Evolutionary conservation across 92 coral and sea anemone species (phyloP).

Genomic region (Heliopora coerulea): DNA sequence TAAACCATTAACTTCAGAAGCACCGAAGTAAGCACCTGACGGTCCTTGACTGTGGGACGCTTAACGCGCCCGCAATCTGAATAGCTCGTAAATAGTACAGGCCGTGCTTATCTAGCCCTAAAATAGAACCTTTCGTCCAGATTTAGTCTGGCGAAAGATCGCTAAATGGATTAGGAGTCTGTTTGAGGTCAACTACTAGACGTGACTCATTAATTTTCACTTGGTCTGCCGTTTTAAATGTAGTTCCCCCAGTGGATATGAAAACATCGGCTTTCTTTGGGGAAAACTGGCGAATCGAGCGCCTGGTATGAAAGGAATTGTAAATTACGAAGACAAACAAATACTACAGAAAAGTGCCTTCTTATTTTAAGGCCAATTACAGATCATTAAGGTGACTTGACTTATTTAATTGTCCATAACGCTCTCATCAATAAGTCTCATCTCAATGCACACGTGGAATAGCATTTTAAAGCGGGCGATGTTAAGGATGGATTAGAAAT

Average conservation of each 20-base stretch:
- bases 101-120: constrained; percentile 4
- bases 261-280: constrained; percentile 40
- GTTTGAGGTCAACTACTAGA: constrained; percentile 37
- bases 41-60: constrained; percentile 42
- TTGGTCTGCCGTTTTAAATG: constrained; percentile 16
- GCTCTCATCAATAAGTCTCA: constrained; percentile 16
- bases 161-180: constrained; percentile 42
- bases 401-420: constrained; percentile 36
- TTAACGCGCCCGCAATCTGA: constrained; percentile 29
- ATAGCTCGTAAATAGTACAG: constrained; percentile 22
- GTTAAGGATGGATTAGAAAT: constrained; percentile 3
- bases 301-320: constrained; percentile 8
- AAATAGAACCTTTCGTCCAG: constrained; percentile 5
- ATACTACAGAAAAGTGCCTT: constrained; percentile 22
- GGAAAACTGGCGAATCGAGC: not conserved
- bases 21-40: constrained; percentile 57
- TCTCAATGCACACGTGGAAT: not conserved
- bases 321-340: constrained; percentile 43
- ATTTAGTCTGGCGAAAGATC: constrained; percentile 39
- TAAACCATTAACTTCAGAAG: constrained; percentile 93
- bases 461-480: not conserved
- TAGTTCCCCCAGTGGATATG: constrained; percentile 25
- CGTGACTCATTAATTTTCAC: constrained; percentile 29
- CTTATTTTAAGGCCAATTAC: constrained; percentile 44
- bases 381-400: constrained; percentile 34